Evolutionary conservation across 2,888 invertebrate genomes (phyloP), one percentile per base, ranked within the genome.

Genomic region (Hirtodrosophila confusa): DNA sequence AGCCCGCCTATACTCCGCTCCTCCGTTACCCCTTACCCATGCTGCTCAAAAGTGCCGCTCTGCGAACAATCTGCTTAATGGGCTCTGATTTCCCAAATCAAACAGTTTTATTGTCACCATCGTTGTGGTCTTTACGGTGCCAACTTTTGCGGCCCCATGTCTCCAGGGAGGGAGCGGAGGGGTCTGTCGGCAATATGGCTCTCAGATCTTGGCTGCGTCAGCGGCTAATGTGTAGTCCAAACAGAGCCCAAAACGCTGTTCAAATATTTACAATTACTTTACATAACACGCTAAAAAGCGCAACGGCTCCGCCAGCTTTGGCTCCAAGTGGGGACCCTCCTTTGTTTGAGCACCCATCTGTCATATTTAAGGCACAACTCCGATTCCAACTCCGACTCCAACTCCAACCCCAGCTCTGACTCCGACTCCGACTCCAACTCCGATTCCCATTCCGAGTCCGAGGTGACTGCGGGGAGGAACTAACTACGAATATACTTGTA

Each of bases 191-290:
- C 50, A 48, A 39, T 48, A 40, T 10, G 57, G 54, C 51, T 50
- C 35, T 69, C 47, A 48, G 62, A 51, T 61, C 58, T 57, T 43
- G 45, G 51, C 66, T 60, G 44, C 12, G 73, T 49, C 50, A 53
- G 47, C 55, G 65, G 36, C 70, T 79, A 75, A 85, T 78, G 55
- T 69, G 50, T 47, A 66, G 66, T 55, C 65, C 37, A 77, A 78
- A 74, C 48, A 69, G 29, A 35, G 50, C 64, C 76, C 63, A 70
- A 73, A 74, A 72, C 50, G 50, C 49, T 57, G 71, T 50, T 37
- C 58, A 84, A 82, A 82, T 82, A 77, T 82, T 82, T 75, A 84
- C 80, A 80, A 78, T 80, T 82, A 82, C 80, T 82, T 82, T 69
- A 80, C 80, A 80, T 83, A 83, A 67, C 17, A 54, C 56, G 79